Base-by-base conservation (phyloP, 1,140 invertebrate genomes). In the Brachionus paranguensis region DNA sequence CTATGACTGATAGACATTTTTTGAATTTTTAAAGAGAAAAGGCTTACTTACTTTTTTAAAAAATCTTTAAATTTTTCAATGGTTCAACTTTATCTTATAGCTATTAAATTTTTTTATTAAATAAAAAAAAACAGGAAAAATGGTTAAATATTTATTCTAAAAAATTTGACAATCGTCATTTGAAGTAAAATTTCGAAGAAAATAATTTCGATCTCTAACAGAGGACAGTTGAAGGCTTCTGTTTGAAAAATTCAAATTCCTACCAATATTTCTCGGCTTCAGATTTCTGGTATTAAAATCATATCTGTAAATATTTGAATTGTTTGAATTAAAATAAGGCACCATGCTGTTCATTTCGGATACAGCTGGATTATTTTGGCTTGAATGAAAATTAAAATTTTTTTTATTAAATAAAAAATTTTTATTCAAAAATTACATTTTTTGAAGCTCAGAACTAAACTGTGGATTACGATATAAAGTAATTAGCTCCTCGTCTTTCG, bases 121-220 rank as follows among this genome's bases (percentile, higher is more conserved):
- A 37, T 14, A 6, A 53, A 53, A 53, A 47, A 14, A 14, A 14
- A 14, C 3, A 50, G 47, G 7, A 64, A 27, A 3, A 37, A 37
- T 6, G 6, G 33, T 5, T 37, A 64, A 27, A 65, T 65, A 20
- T 65, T 65, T 65, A 27, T 33, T 68, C 43, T 72, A 72, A 41
- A 72, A 72, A 72, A 20, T 17, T 43, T 72, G 68, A 43, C 68
- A 72, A 41, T 72, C 68, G 43, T 72, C 68, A 72, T 72, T 41
- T 8, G 68, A 72, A 41, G 43, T 43, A 5, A 72, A 37, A 41
- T 72, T 72, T 43, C 68, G 11, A 72, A 72, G 20, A 72, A 43
- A 72, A n/a, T 41, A 41, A 72, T 20, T 43, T 24, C 68, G 29
- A 43, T 41, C 17, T n/a, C 41, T 41, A 1, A 7, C 37, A 41